These are phyloP conservation scores for Sebastes diaconus DNA, from an alignment of 2,797 vertebrate genomes.

Conservation along the genomic window DNA sequence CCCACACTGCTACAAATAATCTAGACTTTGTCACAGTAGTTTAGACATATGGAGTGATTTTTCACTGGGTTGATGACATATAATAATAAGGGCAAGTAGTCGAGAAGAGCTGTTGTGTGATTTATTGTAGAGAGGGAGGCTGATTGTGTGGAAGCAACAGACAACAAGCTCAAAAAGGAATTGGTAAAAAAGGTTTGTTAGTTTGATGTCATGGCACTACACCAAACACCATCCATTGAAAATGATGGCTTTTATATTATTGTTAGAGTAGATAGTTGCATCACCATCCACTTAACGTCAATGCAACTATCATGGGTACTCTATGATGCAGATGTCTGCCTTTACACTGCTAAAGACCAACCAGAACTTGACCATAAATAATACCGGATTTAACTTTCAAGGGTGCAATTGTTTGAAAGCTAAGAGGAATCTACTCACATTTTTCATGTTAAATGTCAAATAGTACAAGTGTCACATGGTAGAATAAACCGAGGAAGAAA, in stretches of 20 bases:
- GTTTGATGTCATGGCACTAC: background rate
- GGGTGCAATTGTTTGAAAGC: background rate
- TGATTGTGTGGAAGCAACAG: background rate
- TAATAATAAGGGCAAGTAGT: background rate
- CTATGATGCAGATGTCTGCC: background rate
- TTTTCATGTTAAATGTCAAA: background rate
- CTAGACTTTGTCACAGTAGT: background rate
- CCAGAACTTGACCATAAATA: background rate
- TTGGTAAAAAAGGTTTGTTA: background rate
- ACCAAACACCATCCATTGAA: background rate
- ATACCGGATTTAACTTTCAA: background rate
- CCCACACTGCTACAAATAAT: background rate
- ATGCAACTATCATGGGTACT: background rate
- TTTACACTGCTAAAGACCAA: background rate
- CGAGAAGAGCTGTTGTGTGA: background rate
- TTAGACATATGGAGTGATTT: background rate
- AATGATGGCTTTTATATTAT: background rate
- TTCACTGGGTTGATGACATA: background rate
- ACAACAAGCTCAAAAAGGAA: background rate
- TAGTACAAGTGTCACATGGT: background rate
- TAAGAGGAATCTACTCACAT: background rate
- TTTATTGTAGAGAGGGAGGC: background rate
- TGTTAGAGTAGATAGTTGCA: background rate
- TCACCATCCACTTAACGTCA: background rate
- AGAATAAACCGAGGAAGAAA: background rate